Evolutionary conservation across 2,797 vertebrate genomes (phyloP).

Genomic region (Gastrophryne carolinensis): DNA sequence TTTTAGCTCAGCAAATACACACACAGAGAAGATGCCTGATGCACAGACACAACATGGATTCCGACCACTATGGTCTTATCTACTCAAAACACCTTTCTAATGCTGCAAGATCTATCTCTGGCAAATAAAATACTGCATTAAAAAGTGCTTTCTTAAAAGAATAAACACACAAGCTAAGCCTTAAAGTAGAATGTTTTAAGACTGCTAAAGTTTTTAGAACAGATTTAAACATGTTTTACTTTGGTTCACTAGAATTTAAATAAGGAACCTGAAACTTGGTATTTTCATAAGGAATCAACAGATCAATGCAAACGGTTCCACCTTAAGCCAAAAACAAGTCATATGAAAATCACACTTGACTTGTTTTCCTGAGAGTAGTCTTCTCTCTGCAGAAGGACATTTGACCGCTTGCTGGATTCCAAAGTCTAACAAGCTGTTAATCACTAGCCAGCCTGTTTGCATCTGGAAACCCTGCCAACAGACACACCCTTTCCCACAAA

Average conservation of each 20-base stretch:
- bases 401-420: constrained; percentile 88
- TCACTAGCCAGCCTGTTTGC: constrained; percentile 94
- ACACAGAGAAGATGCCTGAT: constrained; percentile 69
- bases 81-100: background rate
- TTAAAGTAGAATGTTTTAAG: background rate
- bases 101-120: background rate
- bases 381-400: constrained; percentile 77
- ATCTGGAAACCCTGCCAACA: constrained; percentile 84
- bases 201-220: background rate
- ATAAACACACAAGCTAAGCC: no score
- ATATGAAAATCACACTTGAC: constrained; percentile 64
- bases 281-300: background rate
- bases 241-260: background rate
- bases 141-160: no score
- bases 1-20: constrained; percentile 85
- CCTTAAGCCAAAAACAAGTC: constrained; percentile 43
- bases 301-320: background rate
- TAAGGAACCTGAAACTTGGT: no score
- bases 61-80: constrained; percentile 76
- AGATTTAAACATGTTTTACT: background rate
- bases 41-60: constrained; percentile 89
- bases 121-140: background rate
- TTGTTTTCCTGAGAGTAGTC: constrained; percentile 70
- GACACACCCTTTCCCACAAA: constrained; percentile 93
- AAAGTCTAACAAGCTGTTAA: constrained; percentile 98